Percentiles rank a stretch among this genome's conserved stretches.
These are phyloP conservation scores for Plutella xylostella DNA, from an alignment of 2,888 invertebrate species.

Conservation along the genomic window DNA sequence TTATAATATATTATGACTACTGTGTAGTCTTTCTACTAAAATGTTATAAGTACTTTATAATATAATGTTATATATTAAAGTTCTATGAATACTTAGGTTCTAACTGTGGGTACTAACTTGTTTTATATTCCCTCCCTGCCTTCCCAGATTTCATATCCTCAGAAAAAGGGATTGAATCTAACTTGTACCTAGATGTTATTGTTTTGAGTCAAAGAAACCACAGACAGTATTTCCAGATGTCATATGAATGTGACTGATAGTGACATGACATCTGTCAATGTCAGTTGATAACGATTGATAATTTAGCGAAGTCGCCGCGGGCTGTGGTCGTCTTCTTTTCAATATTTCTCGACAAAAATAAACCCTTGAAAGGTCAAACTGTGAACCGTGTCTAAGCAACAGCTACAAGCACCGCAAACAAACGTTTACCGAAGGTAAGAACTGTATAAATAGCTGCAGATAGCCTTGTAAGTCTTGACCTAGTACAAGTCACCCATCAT, in stretches of 20 bases:
- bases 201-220: too few relatives aligned
- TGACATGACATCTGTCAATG: too few relatives aligned
- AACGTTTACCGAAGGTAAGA: neutral
- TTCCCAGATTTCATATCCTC: too few relatives aligned
- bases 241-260: neutral
- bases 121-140: too few relatives aligned
- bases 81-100: too few relatives aligned
- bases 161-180: too few relatives aligned
- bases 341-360: neutral
- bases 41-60: too few relatives aligned
- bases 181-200: too few relatives aligned
- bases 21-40: too few relatives aligned
- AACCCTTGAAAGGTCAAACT: neutral
- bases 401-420: neutral
- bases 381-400: neutral
- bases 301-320: neutral
- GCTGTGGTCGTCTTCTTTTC: neutral
- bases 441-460: neutral
- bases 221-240: neutral
- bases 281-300: constrained; percentile 5
- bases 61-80: too few relatives aligned
- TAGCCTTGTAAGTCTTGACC: constrained; percentile 12
- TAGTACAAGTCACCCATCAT: constrained; percentile 11
- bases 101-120: too few relatives aligned
- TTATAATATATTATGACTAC: too few relatives aligned